Conservation (phyloP, 2,797 vertebrate genomes). For the Myripristis murdjan region DNA sequence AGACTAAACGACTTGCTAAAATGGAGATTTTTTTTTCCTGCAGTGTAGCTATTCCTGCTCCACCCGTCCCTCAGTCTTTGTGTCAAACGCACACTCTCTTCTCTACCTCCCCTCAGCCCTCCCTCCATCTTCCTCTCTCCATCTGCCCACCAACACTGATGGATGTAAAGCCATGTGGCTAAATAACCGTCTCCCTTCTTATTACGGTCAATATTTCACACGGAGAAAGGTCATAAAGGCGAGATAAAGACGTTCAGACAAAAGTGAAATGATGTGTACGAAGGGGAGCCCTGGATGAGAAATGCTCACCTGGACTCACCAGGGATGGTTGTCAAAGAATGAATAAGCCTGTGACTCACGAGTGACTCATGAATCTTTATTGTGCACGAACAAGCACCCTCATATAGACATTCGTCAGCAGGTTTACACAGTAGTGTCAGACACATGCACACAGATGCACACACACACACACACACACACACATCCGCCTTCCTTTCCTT, state of each 20-base stretch:
- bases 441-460: not conserved
- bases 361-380: slow-evolving; percentile 68
- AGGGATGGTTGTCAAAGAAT: slow-evolving; percentile 63
- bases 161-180: slow-evolving; percentile 29
- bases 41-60: slow-evolving; percentile 23
- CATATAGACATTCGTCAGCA: slow-evolving; percentile 49
- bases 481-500: slow-evolving; percentile 1
- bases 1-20: too few relatives aligned
- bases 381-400: slow-evolving; percentile 18
- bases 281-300: slow-evolving; percentile 24
- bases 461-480: slow-evolving; percentile 3
- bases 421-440: not conserved
- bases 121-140: slow-evolving; percentile 28
- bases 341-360: slow-evolving; percentile 62
- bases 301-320: slow-evolving; percentile 26
- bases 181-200: not conserved
- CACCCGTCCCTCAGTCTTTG: slow-evolving; percentile 13
- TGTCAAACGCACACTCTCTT: slow-evolving; percentile 49
- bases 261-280: not conserved
- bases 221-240: too few relatives aligned
- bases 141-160: slow-evolving; percentile 36
- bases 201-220: too few relatives aligned
- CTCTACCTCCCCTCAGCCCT: not conserved
- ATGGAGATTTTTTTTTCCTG: too few relatives aligned
- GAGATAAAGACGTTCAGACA: not conserved